phyloP scores from a whole-genome alignment of 2,888 invertebrate genomes.

The Lasioglossum zephyrum region DNA sequence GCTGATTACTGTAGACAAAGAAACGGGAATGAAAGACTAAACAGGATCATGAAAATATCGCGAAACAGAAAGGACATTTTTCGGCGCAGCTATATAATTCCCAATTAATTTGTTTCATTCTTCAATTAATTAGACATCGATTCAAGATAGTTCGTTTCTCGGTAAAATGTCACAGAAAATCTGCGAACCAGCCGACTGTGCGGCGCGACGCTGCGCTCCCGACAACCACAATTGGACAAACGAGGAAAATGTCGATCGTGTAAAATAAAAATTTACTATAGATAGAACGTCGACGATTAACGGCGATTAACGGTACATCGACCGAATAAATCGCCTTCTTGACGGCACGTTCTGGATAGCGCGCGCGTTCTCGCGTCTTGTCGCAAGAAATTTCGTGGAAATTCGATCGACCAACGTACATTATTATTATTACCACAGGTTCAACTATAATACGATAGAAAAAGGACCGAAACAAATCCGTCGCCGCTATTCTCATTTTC shows the following conservation, averaged over 20 bases:
- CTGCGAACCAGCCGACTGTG: too few species aligned
- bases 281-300: constrained; percentile 34
- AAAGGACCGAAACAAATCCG: too few species aligned
- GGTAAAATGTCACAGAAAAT: too few species aligned
- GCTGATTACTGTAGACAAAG: too few species aligned
- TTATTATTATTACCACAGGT: not conserved
- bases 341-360: constrained; percentile 7
- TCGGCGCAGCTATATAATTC: too few species aligned
- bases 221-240: not conserved
- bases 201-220: not conserved
- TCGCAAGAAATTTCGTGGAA: not conserved
- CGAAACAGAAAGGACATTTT: too few species aligned
- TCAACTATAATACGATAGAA: not conserved
- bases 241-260: not conserved
- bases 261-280: not conserved
- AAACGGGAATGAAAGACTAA: too few species aligned
- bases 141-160: too few species aligned
- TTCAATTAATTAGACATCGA: too few species aligned
- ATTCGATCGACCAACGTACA: not conserved
- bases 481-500: not conserved
- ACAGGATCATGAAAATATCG: too few species aligned
- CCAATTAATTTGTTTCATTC: too few species aligned
- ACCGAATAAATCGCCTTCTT: constrained; percentile 56
- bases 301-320: constrained; percentile 65
- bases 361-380: not conserved